These are phyloP conservation scores for Agrochola litura DNA, from an alignment of 2,888 invertebrate species.

Conservation along the genomic window DNA sequence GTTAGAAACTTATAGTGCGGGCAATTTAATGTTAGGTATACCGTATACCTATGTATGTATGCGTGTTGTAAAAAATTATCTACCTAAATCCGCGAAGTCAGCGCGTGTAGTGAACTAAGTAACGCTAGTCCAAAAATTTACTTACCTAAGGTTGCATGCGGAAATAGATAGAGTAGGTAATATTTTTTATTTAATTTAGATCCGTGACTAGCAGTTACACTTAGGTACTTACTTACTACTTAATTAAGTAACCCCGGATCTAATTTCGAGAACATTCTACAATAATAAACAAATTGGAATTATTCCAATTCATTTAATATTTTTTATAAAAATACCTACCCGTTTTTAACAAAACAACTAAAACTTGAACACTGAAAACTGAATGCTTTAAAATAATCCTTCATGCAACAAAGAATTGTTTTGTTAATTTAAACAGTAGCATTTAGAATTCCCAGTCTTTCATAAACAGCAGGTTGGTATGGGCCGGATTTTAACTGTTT, in stretches of 20 bases:
- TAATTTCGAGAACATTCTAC: not conserved
- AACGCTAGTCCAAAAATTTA: too few relatives aligned
- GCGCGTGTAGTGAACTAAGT: too few relatives aligned
- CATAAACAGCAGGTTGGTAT: not conserved
- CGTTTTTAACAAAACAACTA: not conserved
- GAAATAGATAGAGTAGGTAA: not conserved
- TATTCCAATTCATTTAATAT: not conserved
- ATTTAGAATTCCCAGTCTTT: not conserved
- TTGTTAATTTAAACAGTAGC: not conserved
- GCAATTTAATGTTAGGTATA: too few relatives aligned
- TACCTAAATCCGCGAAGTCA: slow-evolving; percentile 3
- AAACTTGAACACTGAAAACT: not conserved
- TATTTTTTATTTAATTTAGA: not conserved
- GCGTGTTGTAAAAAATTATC: slow-evolving; percentile 1
- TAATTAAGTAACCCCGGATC: not conserved
- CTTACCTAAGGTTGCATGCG: not conserved
- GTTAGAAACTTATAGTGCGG: too few relatives aligned
- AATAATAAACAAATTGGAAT: too few relatives aligned
- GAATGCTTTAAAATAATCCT: not conserved
- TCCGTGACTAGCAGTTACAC: not conserved
- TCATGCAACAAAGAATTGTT: not conserved
- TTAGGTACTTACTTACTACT: too few relatives aligned
- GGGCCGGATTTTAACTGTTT: too few relatives aligned
- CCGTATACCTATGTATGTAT: not conserved
- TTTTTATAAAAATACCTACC: not conserved